Evolutionary conservation across 2,888 invertebrate species (phyloP).

Genomic region (Sphaerophoria taeniata): DNA sequence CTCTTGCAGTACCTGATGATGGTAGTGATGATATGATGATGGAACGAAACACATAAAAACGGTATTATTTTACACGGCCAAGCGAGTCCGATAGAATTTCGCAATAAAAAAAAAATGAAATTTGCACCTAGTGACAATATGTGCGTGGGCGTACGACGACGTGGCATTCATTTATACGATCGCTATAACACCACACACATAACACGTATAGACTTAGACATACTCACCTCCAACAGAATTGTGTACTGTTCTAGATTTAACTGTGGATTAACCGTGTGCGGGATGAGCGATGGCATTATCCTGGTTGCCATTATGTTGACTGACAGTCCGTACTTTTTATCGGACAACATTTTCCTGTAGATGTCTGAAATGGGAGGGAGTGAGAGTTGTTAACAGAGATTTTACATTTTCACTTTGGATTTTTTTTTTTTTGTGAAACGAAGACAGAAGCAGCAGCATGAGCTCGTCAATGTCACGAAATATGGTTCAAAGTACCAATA

Average conservation of each 20-base stretch:
- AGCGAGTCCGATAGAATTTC: constrained; percentile 6
- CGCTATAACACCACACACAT: background rate
- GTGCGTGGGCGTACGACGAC: background rate
- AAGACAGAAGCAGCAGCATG: background rate
- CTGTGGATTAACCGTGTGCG: constrained; percentile 95
- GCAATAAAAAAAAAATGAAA: background rate
- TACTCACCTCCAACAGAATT: constrained; percentile 86
- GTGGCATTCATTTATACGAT: background rate
- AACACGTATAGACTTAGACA: background rate
- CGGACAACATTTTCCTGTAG: constrained; percentile 94
- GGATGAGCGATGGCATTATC: constrained; percentile 95
- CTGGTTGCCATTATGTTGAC: constrained; percentile 96
- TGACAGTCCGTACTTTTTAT: constrained; percentile 94
- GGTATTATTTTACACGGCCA: constrained; percentile 31
- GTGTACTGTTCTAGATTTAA: constrained; percentile 93
- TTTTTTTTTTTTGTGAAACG: background rate
- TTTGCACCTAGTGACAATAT: constrained; percentile 4
- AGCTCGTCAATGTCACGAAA: constrained; percentile 33
- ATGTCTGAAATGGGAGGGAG: constrained; percentile 85
- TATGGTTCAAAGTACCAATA: constrained; percentile 1
- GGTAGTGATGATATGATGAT: background rate
- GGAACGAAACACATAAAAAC: background rate
- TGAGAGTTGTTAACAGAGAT: background rate
- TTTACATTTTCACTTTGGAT: constrained; percentile 21
- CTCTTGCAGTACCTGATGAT: constrained; percentile 90